phyloP scores from a whole-genome alignment of 2,888 invertebrate species.

The Mythimna albipuncta region DNA sequence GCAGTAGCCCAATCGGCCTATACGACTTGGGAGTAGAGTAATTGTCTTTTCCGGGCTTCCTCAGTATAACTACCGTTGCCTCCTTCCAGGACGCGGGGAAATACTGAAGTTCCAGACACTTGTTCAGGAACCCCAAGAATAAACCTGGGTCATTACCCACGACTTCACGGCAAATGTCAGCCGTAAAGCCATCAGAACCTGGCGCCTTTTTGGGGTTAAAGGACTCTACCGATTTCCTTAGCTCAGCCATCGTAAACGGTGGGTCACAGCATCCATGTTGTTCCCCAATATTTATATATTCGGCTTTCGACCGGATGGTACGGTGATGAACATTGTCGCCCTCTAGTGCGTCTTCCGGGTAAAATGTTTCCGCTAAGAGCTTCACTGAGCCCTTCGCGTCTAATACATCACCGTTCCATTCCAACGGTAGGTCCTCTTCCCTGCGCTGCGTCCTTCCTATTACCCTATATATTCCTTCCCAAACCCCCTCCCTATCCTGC shows the following conservation, averaged over 20 bases:
- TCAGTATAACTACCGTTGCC: slow-evolving; percentile 3
- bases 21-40: neutral
- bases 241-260: slow-evolving; percentile 3
- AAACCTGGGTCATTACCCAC: rapidly evolving
- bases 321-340: neutral
- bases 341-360: slow-evolving; percentile 22
- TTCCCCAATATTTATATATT: neutral
- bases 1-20: slow-evolving; percentile 6
- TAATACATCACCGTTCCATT: too few species aligned
- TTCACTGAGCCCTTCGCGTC: too few species aligned
- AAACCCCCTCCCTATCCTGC: too few species aligned
- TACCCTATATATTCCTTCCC: too few species aligned
- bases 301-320: slow-evolving; percentile 43
- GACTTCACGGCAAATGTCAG: neutral
- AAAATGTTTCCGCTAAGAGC: neutral
- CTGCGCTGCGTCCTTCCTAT: too few species aligned
- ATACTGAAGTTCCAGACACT: neutral
- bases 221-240: neutral
- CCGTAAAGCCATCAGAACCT: neutral
- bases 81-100: neutral
- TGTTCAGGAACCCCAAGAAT: neutral
- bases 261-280: neutral
- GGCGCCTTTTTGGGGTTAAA: slow-evolving; percentile 1
- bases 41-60: neutral
- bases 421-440: too few species aligned